Evolutionary conservation across 2,797 vertebrate genomes (phyloP).

Genomic region (Tapera naevia): DNA sequence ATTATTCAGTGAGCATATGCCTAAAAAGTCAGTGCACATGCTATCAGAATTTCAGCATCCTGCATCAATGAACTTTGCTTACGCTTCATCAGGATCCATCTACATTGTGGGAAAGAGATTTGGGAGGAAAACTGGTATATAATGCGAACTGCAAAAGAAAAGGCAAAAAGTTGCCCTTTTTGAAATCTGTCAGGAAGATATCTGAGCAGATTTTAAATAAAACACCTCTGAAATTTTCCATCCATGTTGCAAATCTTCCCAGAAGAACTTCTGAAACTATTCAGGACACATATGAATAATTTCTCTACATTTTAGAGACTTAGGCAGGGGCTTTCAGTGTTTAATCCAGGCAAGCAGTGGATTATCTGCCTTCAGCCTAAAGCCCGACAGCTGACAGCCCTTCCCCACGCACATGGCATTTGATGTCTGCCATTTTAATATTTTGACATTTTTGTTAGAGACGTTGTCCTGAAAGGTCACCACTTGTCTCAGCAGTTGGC

Average conservation of each 20-base stretch:
- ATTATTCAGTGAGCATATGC: neutral
- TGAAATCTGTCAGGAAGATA: neutral
- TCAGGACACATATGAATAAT: neutral
- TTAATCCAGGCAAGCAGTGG: constrained; percentile 34
- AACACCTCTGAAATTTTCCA: neutral
- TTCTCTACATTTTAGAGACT: neutral
- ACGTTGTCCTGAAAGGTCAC: constrained; percentile 58
- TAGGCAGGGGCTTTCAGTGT: neutral
- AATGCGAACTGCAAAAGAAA: neutral
- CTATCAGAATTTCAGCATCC: neutral
- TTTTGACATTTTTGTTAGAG: constrained; percentile 46
- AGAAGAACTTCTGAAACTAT: neutral
- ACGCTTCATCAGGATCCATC: neutral
- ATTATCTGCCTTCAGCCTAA: constrained; percentile 33
- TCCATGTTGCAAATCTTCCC: neutral
- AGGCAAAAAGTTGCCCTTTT: neutral
- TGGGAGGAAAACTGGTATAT: neutral
- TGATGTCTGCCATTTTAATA: constrained; percentile 43
- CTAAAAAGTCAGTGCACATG: neutral
- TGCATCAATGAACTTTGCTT: neutral
- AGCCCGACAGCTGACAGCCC: constrained; percentile 23
- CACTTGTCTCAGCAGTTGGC: constrained; percentile 48
- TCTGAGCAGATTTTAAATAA: neutral
- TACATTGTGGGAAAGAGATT: neutral
- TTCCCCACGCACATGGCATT: neutral